Base-by-base conservation (phyloP, 2,888 invertebrate species). In the Lepetodrilus schrolli region DNA sequence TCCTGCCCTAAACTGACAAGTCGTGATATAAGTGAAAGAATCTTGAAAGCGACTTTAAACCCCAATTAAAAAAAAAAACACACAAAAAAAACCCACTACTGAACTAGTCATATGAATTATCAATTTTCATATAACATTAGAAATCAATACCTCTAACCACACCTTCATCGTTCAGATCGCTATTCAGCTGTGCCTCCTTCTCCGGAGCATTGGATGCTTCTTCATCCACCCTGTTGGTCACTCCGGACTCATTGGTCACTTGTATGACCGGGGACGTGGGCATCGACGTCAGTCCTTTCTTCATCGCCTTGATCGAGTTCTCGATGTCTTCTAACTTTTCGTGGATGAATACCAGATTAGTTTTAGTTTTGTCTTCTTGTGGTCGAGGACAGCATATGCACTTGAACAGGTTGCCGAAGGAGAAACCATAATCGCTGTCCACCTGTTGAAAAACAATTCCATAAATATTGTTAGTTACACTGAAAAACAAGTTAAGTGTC, bases 401-500 rank as follows among this genome's bases (percentile, higher is more conserved):
- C 5, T 77, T 77, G 76, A 84, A 86, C 4, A 86, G 79, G 68
- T 87, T 85, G 38, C 85, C 86, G 65, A 85, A 86, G 13, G 84
- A 83, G 48, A 85, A 83, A 0, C 82, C 80, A 72, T 85, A 86
- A 49, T 84, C 84, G 38, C 85, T 86, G 26, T 81, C 83, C 26
- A 78, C 78, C 7, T 79, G 47, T 17, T n/a, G n/a, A n/a, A n/a
- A n/a, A n/a, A n/a, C n/a, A n/a, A n/a, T n/a, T n/a, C n/a, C n/a
- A n/a, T n/a, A n/a, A n/a, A n/a, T n/a, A n/a, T n/a, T n/a, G n/a
- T n/a, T n/a, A n/a, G n/a, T n/a, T n/a, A n/a, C n/a, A n/a, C n/a
- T n/a, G n/a, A n/a, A n/a, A n/a, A n/a, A n/a, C n/a, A n/a, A n/a
- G n/a, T n/a, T n/a, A n/a, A n/a, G n/a, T n/a, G n/a, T n/a, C n/a